Evolutionary conservation across 2,888 invertebrate species (phyloP).

Genomic region (Calameuta pallipes): DNA sequence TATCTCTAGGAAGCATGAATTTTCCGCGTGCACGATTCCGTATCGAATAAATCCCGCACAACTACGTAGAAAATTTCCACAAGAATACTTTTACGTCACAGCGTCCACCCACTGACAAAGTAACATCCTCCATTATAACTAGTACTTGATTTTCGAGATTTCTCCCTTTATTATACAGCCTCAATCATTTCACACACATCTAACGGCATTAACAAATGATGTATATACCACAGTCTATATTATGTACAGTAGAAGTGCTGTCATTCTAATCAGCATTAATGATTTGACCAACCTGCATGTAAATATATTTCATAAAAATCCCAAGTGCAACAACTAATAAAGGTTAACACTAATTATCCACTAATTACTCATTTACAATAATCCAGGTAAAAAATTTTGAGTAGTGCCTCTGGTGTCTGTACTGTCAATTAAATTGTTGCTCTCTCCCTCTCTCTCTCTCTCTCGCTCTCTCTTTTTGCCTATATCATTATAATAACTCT

Average conservation of each 20-base stretch:
- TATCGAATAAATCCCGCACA: neutral
- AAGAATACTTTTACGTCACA: neutral
- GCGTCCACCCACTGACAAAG: neutral
- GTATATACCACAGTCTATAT: neutral
- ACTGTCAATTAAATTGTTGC: neutral
- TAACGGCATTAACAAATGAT: neutral
- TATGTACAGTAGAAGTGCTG: neutral
- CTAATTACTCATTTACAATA: neutral
- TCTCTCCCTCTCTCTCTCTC: too few species aligned
- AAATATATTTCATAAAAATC: neutral
- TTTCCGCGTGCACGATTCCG: neutral
- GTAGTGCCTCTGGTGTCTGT: neutral
- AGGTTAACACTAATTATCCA: neutral
- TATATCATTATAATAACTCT: neutral
- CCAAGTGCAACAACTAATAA: neutral
- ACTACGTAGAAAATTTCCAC: neutral
- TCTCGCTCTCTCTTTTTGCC: too few species aligned
- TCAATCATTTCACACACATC: neutral
- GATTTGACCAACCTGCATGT: neutral
- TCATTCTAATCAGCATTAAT: neutral
- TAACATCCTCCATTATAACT: neutral
- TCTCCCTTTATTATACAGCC: neutral
- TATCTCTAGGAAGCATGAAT: neutral
- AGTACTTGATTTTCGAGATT: neutral
- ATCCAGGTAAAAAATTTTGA: neutral